phyloP scores from a whole-genome alignment of 2,113 vertebrate species.

The Amblyopsis rosae region DNA sequence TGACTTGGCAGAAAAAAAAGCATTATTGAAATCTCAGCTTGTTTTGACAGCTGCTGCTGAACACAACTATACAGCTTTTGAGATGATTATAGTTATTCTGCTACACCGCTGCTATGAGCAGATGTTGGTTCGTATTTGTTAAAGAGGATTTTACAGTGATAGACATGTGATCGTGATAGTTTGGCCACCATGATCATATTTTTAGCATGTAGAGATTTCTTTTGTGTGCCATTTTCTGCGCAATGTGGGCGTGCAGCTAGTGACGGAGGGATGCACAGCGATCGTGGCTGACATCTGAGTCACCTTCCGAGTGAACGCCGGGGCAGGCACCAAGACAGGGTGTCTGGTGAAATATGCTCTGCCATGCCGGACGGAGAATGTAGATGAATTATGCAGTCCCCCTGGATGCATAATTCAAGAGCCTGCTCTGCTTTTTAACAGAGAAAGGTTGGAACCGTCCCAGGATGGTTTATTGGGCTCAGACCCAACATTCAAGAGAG shows the following conservation, averaged over 20 bases:
- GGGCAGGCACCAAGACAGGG: conserved; percentile 19
- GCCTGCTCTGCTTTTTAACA: conserved; percentile 59
- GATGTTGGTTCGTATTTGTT: conserved; percentile 20
- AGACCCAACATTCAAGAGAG: conserved; percentile 10
- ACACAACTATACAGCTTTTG: conserved; percentile 13
- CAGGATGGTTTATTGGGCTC: conserved; percentile 12
- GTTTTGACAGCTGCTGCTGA: conserved; percentile 15
- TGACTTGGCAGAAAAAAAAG: conserved; percentile 1
- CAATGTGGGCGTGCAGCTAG: conserved; percentile 1
- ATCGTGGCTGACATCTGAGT: conserved; percentile 33
- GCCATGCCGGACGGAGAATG: conserved; percentile 64
- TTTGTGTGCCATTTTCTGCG: conserved; percentile 26
- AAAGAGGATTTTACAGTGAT: conserved; percentile 1
- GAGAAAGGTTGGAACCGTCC: conserved; percentile 47
- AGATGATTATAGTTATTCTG: conserved; percentile 23
- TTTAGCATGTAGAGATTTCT: conserved; percentile 15
- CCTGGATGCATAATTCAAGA: conserved; percentile 72
- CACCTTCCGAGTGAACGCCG: conserved; percentile 18
- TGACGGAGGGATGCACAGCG: conserved; percentile 23
- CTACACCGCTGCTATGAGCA: conserved; percentile 34
- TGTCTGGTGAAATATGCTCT: conserved; percentile 61
- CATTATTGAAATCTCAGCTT: too few species aligned
- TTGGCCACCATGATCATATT: conserved; percentile 19
- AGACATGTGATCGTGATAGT: not conserved
- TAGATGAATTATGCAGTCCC: conserved; percentile 75